These are phyloP conservation scores for Sinhomidia bicolor DNA, from an alignment of 2,888 invertebrate species.

Conservation along the genomic window DNA sequence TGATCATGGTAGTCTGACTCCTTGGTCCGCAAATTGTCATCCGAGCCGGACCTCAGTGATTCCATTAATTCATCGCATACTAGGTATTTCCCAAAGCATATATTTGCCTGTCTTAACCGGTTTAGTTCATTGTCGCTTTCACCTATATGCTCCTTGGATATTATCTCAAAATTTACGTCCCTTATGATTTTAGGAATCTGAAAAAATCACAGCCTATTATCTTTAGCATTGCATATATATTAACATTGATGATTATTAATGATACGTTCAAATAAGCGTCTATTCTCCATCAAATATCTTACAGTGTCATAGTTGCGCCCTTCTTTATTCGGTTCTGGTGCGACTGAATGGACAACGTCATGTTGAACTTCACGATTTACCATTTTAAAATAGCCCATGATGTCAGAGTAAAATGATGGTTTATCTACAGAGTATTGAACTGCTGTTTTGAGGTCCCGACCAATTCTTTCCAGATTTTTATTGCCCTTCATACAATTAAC, in stretches of 20 bases:
- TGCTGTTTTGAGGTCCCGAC: not conserved
- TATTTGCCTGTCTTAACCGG: constrained; percentile 43
- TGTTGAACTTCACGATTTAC: not conserved
- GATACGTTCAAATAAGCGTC: too few species aligned
- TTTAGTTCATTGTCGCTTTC: not conserved
- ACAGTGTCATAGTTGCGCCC: not conserved
- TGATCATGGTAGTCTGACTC: constrained; percentile 60
- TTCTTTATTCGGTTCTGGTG: not conserved
- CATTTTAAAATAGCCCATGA: constrained; percentile 10
- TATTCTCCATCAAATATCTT: too few species aligned
- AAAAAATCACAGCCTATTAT: too few species aligned
- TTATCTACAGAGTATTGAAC: constrained; percentile 44
- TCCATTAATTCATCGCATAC: not conserved
- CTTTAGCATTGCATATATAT: too few species aligned
- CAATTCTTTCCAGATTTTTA: not conserved
- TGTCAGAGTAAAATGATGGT: constrained; percentile 68
- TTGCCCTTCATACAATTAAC: not conserved
- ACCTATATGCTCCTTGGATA: not conserved
- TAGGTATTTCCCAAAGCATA: constrained; percentile 62
- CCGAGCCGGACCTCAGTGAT: not conserved
- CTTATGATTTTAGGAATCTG: constrained; percentile 41
- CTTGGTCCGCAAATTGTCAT: constrained; percentile 49
- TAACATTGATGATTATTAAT: too few species aligned
- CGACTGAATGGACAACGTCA: not conserved
- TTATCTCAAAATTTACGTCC: constrained; percentile 49